These are phyloP conservation scores for Chromobotia macracanthus DNA, from an alignment of 2,797 vertebrate species.

Conservation along the genomic window DNA sequence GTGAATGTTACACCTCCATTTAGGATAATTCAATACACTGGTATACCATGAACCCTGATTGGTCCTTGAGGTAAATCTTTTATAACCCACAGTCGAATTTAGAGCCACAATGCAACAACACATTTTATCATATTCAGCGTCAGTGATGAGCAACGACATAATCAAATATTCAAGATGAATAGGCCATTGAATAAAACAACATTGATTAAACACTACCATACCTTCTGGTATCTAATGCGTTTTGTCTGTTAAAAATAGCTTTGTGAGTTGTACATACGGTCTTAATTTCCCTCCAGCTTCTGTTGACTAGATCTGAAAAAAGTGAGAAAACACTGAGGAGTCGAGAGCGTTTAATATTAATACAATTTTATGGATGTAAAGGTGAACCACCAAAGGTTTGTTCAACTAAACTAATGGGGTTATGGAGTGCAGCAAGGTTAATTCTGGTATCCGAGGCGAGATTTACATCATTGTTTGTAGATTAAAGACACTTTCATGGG, in stretches of 20 bases:
- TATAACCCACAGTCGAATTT: neutral
- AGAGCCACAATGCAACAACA: neutral
- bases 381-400: constrained; percentile 72
- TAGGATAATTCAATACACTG: neutral
- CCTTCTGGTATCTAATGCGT: constrained; percentile 22
- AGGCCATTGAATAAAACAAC: neutral
- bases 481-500: constrained; percentile 74
- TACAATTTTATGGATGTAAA: constrained; percentile 76
- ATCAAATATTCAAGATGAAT: constrained; percentile 1
- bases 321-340: constrained; percentile 66
- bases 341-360: constrained; percentile 73
- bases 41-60: neutral
- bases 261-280: constrained; percentile 43
- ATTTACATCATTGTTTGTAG: constrained; percentile 80
- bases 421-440: constrained; percentile 75
- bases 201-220: too few relatives aligned
- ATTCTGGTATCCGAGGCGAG: constrained; percentile 79
- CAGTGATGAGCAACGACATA: constrained; percentile 1
- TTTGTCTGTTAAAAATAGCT: constrained; percentile 46
- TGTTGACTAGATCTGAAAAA: constrained; percentile 65
- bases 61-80: neutral
- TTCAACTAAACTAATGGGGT: constrained; percentile 71
- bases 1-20: neutral
- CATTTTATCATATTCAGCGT: neutral
- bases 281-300: constrained; percentile 64